Conservation (phyloP, 2,888 invertebrate species). For the Cheilosia soror region DNA sequence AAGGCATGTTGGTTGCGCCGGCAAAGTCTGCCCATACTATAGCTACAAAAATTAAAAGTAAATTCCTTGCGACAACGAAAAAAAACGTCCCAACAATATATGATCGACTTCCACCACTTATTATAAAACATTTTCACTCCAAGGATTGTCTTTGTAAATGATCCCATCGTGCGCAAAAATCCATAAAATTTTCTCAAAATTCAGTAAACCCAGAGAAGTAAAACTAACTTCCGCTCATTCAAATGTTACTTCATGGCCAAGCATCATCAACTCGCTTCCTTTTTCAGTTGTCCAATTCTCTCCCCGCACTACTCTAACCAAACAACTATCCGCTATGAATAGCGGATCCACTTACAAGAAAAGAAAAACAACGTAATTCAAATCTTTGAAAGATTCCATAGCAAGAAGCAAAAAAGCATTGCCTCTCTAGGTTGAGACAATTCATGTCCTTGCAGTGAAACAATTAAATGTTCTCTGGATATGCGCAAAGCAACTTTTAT, state of each 20-base stretch:
- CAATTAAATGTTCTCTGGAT: constrained; percentile 56
- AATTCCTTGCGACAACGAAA: no score
- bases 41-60: no score
- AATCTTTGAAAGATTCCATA: background rate
- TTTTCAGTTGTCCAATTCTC: background rate
- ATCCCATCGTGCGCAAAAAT: background rate
- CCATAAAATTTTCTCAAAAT: constrained; percentile 15
- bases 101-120: background rate
- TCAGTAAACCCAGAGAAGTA: constrained; percentile 29
- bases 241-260: constrained; percentile 51
- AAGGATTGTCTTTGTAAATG: background rate
- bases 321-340: constrained; percentile 3
- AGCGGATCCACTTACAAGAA: constrained; percentile 3
- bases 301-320: background rate
- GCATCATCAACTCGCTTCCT: constrained; percentile 49
- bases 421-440: constrained; percentile 31
- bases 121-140: constrained; percentile 25
- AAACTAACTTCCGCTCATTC: constrained; percentile 42
- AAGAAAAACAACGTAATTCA: background rate
- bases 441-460: constrained; percentile 68
- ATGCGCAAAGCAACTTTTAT: constrained; percentile 63
- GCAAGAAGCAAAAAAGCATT: background rate
- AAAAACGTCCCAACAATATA: no score
- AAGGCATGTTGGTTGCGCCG: no score
- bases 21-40: no score